phyloP scores from a whole-genome alignment of 2,888 invertebrate genomes.

The Colostygia pectinataria region DNA sequence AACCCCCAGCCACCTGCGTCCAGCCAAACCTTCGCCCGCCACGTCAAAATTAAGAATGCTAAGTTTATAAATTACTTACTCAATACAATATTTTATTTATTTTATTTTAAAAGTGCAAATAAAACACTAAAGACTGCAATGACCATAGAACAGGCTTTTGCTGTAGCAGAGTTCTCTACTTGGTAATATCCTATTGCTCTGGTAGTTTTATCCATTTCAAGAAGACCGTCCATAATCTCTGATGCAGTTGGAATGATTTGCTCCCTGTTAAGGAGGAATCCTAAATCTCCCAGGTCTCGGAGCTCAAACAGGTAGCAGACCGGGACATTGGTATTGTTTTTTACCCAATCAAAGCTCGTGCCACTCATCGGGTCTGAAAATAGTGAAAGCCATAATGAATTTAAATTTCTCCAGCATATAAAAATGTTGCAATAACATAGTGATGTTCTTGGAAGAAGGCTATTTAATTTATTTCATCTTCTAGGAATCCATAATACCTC shows the following conservation, averaged over 20 bases:
- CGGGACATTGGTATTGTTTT: constrained; percentile 73
- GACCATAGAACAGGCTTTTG: constrained; percentile 37
- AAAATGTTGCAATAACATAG: no score
- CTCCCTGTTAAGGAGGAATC: constrained; percentile 80
- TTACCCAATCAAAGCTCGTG: constrained; percentile 83
- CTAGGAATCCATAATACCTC: no score
- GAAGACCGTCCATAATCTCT: constrained; percentile 84
- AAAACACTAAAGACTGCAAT: constrained; percentile 39
- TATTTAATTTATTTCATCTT: no score
- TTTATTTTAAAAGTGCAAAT: constrained; percentile 9
- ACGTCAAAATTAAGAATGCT: no score
- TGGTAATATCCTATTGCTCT: constrained; percentile 52
- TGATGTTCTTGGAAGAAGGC: no score
- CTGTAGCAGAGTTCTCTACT: constrained; percentile 32
- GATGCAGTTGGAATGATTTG: constrained; percentile 80
- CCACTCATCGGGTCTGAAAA: constrained; percentile 76
- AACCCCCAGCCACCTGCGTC: no score
- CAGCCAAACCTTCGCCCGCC: no score
- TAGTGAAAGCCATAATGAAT: no score
- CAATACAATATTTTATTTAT: not conserved
- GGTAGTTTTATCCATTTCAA: constrained; percentile 67
- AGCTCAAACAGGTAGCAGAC: constrained; percentile 84
- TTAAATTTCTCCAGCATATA: no score
- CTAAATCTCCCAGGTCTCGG: constrained; percentile 80
- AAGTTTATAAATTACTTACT: no score